Evolutionary conservation across 1,140 invertebrate species (phyloP).

Genomic region (Drosophila aff.): DNA sequence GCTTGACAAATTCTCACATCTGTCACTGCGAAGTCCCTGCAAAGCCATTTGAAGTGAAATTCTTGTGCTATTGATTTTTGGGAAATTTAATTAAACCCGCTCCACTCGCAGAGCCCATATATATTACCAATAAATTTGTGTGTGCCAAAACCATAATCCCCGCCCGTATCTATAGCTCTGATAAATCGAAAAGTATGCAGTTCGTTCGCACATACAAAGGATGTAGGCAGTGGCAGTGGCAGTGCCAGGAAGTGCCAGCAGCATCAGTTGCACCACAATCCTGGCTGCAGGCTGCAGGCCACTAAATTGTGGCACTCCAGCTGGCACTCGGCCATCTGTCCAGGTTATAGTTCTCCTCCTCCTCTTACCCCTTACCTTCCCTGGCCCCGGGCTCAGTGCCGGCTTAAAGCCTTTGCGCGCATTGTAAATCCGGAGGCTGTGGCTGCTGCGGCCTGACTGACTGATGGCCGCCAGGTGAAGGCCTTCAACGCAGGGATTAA

Average conservation of each 20-base stretch:
- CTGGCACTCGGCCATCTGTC: constrained; percentile 47
- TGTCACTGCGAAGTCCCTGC: constrained; percentile 12
- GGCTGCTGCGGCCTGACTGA: constrained; percentile 34
- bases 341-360: constrained; percentile 28
- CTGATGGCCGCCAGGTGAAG: constrained; percentile 45
- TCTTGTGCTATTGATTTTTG: constrained; percentile 36
- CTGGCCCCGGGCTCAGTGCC: constrained; percentile 11
- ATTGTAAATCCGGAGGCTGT: constrained; percentile 48
- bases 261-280: constrained; percentile 36
- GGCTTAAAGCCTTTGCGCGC: constrained; percentile 53
- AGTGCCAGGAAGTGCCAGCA: constrained; percentile 11
- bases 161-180: constrained; percentile 29
- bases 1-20: constrained; percentile 33
- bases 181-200: constrained; percentile 42
- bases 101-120: neutral
- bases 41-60: constrained; percentile 12
- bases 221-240: constrained; percentile 7
- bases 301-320: constrained; percentile 71
- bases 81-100: constrained; percentile 42
- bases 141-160: constrained; percentile 47
- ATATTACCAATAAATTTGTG: constrained; percentile 42
- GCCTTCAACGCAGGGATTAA: constrained; percentile 48
- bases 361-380: constrained; percentile 7
- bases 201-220: constrained; percentile 6
- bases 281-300: constrained; percentile 50